Conservation (phyloP, 2,888 invertebrate species). For the Candidula unifasciata region DNA sequence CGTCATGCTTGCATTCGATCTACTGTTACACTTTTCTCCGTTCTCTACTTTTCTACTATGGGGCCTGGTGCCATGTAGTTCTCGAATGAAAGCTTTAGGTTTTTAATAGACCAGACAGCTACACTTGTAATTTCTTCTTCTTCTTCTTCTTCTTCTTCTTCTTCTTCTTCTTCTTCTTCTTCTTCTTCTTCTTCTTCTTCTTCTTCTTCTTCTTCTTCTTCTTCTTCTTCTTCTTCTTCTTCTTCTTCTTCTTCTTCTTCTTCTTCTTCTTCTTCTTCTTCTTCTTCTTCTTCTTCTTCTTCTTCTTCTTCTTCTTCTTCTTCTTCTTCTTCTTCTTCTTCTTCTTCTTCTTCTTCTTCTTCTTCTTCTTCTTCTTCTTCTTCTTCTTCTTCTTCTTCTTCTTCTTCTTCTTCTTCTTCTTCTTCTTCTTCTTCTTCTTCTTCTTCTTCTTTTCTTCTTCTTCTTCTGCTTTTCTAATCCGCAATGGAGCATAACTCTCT, state of each 20-base stretch:
- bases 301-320: constrained; percentile 47
- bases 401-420: background rate
- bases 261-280: background rate
- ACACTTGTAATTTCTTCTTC: no score
- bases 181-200: background rate
- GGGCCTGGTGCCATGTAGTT: no score
- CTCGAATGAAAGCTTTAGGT: no score
- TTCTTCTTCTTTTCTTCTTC: background rate
- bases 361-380: constrained; percentile 44
- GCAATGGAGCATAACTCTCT: no score
- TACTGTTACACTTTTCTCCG: no score
- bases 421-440: background rate
- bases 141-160: background rate
- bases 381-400: constrained; percentile 31
- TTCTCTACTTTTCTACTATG: no score
- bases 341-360: constrained; percentile 46
- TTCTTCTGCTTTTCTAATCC: background rate
- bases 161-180: constrained; percentile 21
- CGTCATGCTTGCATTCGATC: no score
- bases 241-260: background rate
- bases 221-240: background rate
- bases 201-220: background rate
- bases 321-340: constrained; percentile 42
- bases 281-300: constrained; percentile 7
- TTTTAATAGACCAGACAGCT: no score